A percentile compares a stretch with the other conserved stretches of the same genome.
These are phyloP conservation scores for Mizuhopecten yessoensis DNA, from an alignment of 1,140 invertebrate genomes.

Conservation along the genomic window DNA sequence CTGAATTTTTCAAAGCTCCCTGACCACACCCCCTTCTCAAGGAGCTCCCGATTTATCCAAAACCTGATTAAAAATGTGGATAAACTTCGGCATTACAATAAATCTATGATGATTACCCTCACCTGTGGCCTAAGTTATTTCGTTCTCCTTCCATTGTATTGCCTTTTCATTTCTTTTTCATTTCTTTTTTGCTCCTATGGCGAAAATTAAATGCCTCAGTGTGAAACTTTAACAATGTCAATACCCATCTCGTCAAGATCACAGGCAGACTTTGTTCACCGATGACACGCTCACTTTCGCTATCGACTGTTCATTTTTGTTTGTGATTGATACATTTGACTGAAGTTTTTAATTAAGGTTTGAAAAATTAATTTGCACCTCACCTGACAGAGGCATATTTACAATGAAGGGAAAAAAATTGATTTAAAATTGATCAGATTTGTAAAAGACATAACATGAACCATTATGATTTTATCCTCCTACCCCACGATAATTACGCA, in stretches of 20 bases:
- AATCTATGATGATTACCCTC: not conserved
- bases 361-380: not conserved
- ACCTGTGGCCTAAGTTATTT: not conserved
- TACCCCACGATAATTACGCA: too few relatives aligned
- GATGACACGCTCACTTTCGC: not conserved
- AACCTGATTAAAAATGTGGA: not conserved
- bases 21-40: not conserved
- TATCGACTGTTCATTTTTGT: not conserved
- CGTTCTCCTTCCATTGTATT: not conserved
- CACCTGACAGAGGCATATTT: not conserved
- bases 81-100: not conserved
- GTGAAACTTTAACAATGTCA: not conserved
- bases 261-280: not conserved
- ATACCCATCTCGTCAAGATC: not conserved
- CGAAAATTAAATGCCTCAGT: not conserved
- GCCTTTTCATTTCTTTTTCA: constrained; percentile 17
- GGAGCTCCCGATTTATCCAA: too few relatives aligned
- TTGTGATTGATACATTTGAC: not conserved
- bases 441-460: not conserved
- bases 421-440: not conserved
- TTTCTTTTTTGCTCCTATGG: constrained; percentile 2
- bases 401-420: not conserved
- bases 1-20: not conserved
- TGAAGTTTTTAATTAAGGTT: not conserved
- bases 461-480: too few relatives aligned